These are phyloP conservation scores for Ectemnius continuus DNA, from an alignment of 2,888 invertebrate species.

Conservation along the genomic window DNA sequence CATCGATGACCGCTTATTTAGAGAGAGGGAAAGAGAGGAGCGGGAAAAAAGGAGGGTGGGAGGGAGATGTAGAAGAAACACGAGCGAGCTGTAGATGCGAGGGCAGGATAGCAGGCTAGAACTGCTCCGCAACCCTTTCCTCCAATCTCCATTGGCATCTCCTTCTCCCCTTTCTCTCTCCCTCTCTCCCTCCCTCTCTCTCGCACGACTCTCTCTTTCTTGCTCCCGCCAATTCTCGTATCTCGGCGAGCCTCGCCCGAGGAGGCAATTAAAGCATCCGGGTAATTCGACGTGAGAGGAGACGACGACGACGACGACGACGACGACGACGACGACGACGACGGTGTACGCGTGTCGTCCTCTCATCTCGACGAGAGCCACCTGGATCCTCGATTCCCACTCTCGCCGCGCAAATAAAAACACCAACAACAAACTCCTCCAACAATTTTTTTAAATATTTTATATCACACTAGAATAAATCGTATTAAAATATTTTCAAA, in stretches of 20 bases:
- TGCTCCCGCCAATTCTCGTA: conserved; percentile 12
- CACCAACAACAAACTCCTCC: too few species aligned
- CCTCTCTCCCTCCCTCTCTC: not conserved
- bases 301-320: too few species aligned
- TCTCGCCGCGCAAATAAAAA: conserved; percentile 6
- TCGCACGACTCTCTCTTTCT: conserved; percentile 1
- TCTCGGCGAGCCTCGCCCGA: conserved; percentile 59
- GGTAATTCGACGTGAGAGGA: conserved; percentile 61
- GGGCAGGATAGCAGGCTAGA: conserved; percentile 58
- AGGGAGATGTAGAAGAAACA: conserved; percentile 69
- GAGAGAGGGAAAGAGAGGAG: conserved; percentile 70
- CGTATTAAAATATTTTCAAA: too few species aligned
- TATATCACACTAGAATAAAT: too few species aligned
- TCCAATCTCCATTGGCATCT: conserved; percentile 60
- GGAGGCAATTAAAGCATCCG: conserved; percentile 75
- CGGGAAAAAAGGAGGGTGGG: conserved; percentile 67
- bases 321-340: not conserved
- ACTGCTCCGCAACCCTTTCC: conserved; percentile 63
- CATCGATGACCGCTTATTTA: conserved; percentile 76
- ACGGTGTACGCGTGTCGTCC: conserved; percentile 44
- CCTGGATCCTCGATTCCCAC: conserved; percentile 27
- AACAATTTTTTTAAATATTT: too few species aligned
- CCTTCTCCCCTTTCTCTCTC: conserved; percentile 15
- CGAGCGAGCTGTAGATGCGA: conserved; percentile 64
- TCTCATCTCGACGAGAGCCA: conserved; percentile 49